These are phyloP conservation scores for Pammene aurita DNA, from an alignment of 2,888 invertebrate genomes.

Conservation along the genomic window DNA sequence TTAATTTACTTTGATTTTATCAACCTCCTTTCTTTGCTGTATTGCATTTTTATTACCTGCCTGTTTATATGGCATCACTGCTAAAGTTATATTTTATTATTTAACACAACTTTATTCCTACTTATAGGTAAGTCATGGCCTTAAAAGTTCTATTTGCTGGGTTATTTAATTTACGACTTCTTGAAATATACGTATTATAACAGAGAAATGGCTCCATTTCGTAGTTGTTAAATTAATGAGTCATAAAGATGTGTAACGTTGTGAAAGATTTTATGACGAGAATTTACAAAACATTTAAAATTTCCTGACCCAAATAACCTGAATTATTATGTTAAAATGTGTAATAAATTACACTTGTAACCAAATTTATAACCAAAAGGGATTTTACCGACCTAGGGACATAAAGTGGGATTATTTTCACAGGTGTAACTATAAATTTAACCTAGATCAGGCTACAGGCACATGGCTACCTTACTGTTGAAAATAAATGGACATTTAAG, in stretches of 20 bases:
- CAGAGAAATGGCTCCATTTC: constrained; percentile 53
- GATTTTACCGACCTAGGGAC: not conserved
- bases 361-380: constrained; percentile 20
- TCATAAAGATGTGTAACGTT: constrained; percentile 62
- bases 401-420: constrained; percentile 20
- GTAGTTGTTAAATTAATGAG: constrained; percentile 67
- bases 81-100: no score
- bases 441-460: not conserved
- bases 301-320: constrained; percentile 66
- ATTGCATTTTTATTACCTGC: no score
- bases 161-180: not conserved
- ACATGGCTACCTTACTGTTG: no score
- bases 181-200: constrained; percentile 26
- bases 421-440: not conserved
- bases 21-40: no score
- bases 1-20: no score
- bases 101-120: no score
- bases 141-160: no score
- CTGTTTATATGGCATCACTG: no score
- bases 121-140: no score
- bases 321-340: constrained; percentile 47
- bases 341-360: constrained; percentile 41
- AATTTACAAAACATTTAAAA: constrained; percentile 63
- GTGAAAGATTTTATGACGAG: constrained; percentile 51
- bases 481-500: no score